phyloP scores from a whole-genome alignment of 2,113 vertebrate species.

The Mola mola region DNA sequence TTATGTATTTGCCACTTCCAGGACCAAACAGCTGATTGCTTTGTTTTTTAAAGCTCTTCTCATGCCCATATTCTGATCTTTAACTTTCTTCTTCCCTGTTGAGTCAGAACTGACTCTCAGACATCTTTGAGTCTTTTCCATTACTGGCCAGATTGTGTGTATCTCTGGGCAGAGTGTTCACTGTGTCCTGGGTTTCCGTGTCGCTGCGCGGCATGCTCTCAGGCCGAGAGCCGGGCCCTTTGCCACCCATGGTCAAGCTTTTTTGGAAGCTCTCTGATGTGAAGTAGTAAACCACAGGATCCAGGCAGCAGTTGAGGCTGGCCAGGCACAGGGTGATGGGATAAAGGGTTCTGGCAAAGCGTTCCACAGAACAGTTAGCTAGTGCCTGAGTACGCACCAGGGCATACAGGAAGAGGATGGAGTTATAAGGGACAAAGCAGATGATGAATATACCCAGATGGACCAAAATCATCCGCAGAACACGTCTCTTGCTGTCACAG shows the following conservation, averaged over 20 bases:
- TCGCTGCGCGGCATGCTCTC: constrained; percentile 87
- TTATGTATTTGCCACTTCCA: constrained; percentile 71
- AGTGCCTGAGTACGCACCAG: constrained; percentile 93
- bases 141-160: constrained; percentile 84
- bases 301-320: constrained; percentile 95
- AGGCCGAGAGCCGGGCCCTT: constrained; percentile 81
- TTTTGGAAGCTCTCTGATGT: constrained; percentile 98
- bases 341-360: constrained; percentile 92
- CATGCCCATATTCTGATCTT: constrained; percentile 28
- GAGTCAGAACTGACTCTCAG: constrained; percentile 74
- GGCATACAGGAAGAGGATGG: constrained; percentile 94
- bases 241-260: constrained; percentile 88
- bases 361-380: constrained; percentile 90
- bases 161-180: constrained; percentile 51
- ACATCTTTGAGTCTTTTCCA: constrained; percentile 82
- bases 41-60: constrained; percentile 28
- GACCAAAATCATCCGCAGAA: constrained; percentile 95
- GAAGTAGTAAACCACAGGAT: constrained; percentile 98
- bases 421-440: constrained; percentile 98
- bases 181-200: constrained; percentile 81
- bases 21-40: constrained; percentile 62
- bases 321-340: constrained; percentile 95
- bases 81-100: neutral
- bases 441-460: constrained; percentile 94
- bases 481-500: constrained; percentile 93